These are phyloP conservation scores for Hydractinia echinata DNA, from an alignment of 30 jellyfish, hydroid and myxozoan species.

Conservation along the genomic window DNA sequence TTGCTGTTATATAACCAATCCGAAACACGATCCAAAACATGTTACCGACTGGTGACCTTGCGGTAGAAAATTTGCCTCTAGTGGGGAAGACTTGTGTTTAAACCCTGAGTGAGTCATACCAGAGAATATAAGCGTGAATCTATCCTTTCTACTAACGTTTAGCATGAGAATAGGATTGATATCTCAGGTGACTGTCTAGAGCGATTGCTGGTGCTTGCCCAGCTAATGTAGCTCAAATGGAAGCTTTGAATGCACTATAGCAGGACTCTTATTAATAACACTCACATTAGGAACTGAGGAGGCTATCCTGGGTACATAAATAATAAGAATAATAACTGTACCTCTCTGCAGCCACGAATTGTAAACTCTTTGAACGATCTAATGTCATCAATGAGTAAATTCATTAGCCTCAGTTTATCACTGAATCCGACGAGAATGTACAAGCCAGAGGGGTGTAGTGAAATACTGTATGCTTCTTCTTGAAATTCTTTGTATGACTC, in stretches of 20 bases:
- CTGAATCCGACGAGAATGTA: slow-evolving; percentile 96
- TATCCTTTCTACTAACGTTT: too few species aligned
- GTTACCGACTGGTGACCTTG: too few species aligned
- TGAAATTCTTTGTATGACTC: slow-evolving; percentile 91
- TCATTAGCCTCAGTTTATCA: slow-evolving; percentile 89
- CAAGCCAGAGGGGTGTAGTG: slow-evolving; percentile 96
- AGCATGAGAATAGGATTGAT: too few species aligned
- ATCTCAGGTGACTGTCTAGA: too few species aligned
- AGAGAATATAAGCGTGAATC: neutral
- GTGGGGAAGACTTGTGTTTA: too few species aligned
- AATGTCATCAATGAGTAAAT: slow-evolving; percentile 83
- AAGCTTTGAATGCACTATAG: too few species aligned
- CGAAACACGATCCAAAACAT: too few species aligned
- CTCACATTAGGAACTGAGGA: too few species aligned
- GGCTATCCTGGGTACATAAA: neutral
- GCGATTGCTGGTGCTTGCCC: neutral
- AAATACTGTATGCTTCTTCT: slow-evolving; percentile 97
- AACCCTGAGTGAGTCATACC: too few species aligned
- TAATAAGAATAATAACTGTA: neutral
- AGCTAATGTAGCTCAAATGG: neutral
- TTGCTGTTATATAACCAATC: too few species aligned
- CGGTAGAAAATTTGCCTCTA: too few species aligned
- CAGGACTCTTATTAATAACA: too few species aligned
- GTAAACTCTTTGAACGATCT: slow-evolving; percentile 89
- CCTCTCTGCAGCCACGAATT: slow-evolving; percentile 99